phyloP scores from a whole-genome alignment of 2,888 invertebrate species.

The Ptychoptera contaminata region DNA sequence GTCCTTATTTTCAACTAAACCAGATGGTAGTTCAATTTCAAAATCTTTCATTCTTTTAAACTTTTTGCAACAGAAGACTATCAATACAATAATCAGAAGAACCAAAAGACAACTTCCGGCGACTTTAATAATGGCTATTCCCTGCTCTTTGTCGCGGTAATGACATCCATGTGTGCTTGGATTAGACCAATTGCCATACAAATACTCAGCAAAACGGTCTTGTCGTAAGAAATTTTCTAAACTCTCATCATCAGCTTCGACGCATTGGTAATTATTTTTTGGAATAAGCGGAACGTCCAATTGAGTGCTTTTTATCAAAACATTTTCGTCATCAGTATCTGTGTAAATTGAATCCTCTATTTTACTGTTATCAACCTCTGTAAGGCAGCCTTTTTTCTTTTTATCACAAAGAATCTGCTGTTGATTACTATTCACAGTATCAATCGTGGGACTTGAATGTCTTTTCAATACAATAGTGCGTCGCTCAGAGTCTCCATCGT shows the following conservation, averaged over 20 bases:
- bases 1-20: slow-evolving; percentile 13
- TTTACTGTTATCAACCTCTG: too few relatives aligned
- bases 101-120: slow-evolving; percentile 9
- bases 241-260: too few relatives aligned
- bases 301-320: too few relatives aligned
- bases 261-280: too few relatives aligned
- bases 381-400: slow-evolving; percentile 4
- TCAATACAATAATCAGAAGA: slow-evolving; percentile 8
- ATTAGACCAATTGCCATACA: slow-evolving; percentile 8
- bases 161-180: slow-evolving; percentile 4
- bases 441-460: slow-evolving; percentile 14
- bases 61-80: slow-evolving; percentile 18
- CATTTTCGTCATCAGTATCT: too few relatives aligned
- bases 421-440: slow-evolving; percentile 5
- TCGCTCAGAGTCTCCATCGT: too few relatives aligned
- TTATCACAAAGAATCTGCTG: slow-evolving; percentile 19
- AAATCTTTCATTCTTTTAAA: slow-evolving; percentile 25
- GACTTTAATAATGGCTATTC: slow-evolving; percentile 1
- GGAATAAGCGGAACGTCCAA: too few relatives aligned
- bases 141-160: not conserved
- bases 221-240: not conserved
- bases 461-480: slow-evolving; percentile 7
- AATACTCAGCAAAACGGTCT: not conserved
- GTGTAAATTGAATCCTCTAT: too few relatives aligned
- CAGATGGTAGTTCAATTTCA: slow-evolving; percentile 20